phyloP scores from a whole-genome alignment of 2,797 vertebrate genomes.

The Chelon auratus region DNA sequence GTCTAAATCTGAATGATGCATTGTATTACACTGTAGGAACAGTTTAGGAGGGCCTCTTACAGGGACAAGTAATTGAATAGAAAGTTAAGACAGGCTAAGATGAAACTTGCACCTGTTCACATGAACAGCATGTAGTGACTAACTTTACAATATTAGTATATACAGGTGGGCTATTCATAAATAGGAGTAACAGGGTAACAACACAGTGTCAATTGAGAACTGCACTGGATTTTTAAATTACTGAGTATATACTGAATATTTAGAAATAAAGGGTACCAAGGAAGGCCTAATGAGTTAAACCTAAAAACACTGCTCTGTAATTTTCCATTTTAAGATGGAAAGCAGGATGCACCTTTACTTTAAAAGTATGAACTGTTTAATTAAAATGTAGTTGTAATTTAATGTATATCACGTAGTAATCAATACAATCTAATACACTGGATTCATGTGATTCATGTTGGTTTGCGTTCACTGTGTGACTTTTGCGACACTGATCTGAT shows the following conservation, averaged over 20 bases:
- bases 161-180: background rate
- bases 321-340: too few relatives aligned
- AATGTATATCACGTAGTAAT: background rate
- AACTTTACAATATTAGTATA: background rate
- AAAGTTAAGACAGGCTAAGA: background rate
- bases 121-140: too few relatives aligned
- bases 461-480: background rate
- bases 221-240: too few relatives aligned
- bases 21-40: background rate
- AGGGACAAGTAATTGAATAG: background rate
- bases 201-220: too few relatives aligned
- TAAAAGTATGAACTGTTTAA: background rate
- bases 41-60: background rate
- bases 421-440: too few relatives aligned
- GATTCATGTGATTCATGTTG: background rate
- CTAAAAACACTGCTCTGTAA: too few relatives aligned
- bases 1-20: background rate
- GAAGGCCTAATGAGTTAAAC: too few relatives aligned
- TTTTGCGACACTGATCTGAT: conserved; percentile 19
- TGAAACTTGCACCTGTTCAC: background rate
- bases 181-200: too few relatives aligned
- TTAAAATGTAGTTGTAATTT: background rate
- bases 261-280: too few relatives aligned
- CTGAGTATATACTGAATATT: too few relatives aligned
- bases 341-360: too few relatives aligned